Conservation (phyloP, 2,797 vertebrate genomes). For the Australoheros facetus region DNA sequence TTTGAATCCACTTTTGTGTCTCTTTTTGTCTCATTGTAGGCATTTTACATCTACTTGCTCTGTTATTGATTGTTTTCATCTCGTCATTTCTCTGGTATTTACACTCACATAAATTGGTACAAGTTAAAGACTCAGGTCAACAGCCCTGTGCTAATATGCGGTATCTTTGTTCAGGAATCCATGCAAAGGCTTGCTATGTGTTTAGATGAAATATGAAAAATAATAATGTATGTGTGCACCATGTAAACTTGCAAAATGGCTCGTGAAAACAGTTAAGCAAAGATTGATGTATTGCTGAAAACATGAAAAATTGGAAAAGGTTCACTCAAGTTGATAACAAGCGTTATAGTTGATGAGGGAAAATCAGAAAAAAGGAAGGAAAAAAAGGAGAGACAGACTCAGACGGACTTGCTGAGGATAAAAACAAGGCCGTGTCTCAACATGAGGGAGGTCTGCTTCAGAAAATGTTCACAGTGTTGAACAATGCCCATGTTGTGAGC, state of each 20-base stretch:
- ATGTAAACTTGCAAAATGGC: neutral
- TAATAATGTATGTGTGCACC: neutral
- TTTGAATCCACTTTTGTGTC: no score
- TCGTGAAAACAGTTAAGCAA: neutral
- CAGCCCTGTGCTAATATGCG: no score
- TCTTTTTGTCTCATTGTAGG: neutral
- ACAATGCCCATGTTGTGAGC: slow-evolving; percentile 69
- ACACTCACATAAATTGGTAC: neutral
- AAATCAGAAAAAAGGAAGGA: neutral
- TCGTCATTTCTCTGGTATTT: neutral
- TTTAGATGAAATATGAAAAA: neutral
- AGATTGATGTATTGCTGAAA: neutral
- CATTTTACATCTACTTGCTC: neutral
- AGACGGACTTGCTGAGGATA: slow-evolving; percentile 12
- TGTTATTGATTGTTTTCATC: neutral
- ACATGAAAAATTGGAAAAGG: neutral
- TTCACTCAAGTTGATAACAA: neutral
- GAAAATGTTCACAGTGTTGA: slow-evolving; percentile 8
- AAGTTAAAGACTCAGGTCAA: neutral
- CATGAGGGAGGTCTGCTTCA: slow-evolving; percentile 48
- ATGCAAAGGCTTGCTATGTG: neutral
- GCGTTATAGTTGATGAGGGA: neutral
- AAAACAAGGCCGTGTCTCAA: slow-evolving; percentile 44
- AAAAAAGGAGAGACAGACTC: neutral
- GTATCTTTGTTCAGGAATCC: neutral